These are phyloP conservation scores for Oegoconia quadripuncta DNA, from an alignment of 2,888 invertebrate species.

Conservation along the genomic window DNA sequence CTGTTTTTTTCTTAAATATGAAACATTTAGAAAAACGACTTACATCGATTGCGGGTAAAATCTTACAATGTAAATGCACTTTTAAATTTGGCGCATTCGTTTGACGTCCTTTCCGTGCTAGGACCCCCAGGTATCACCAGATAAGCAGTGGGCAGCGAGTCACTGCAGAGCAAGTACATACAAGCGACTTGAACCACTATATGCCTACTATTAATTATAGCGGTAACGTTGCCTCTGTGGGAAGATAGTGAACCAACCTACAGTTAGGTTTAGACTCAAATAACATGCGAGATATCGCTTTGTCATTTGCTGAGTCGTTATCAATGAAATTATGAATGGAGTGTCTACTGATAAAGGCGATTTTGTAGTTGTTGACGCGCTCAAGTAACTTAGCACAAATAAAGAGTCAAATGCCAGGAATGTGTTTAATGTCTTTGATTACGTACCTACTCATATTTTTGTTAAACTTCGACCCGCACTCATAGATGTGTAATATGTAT, in stretches of 20 bases:
- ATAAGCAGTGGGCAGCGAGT: background rate
- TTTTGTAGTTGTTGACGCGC: conserved; percentile 21
- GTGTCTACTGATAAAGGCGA: conserved; percentile 26
- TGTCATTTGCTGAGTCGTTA: conserved; percentile 27
- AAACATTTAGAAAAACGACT: too few relatives aligned
- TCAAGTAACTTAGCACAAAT: conserved; percentile 26
- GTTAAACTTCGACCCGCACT: background rate
- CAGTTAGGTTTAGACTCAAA: conserved; percentile 13
- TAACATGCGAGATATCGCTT: conserved; percentile 26
- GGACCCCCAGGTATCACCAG: too few relatives aligned
- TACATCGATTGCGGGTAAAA: too few relatives aligned
- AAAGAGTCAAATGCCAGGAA: conserved; percentile 22
- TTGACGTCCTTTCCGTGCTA: too few relatives aligned
- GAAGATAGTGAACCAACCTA: conserved; percentile 2
- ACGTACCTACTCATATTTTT: background rate
- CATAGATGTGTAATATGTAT: too few relatives aligned
- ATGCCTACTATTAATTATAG: conserved; percentile 1
- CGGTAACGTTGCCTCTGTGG: conserved; percentile 3
- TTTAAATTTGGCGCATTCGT: too few relatives aligned
- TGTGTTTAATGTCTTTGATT: conserved; percentile 1
- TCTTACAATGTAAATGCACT: too few relatives aligned
- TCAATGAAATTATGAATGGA: conserved; percentile 42
- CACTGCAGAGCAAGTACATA: background rate
- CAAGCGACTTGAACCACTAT: too few relatives aligned
- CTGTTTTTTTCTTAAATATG: too few relatives aligned